These are phyloP conservation scores for Patella depressa DNA, from an alignment of 2,888 invertebrate genomes.

Conservation along the genomic window DNA sequence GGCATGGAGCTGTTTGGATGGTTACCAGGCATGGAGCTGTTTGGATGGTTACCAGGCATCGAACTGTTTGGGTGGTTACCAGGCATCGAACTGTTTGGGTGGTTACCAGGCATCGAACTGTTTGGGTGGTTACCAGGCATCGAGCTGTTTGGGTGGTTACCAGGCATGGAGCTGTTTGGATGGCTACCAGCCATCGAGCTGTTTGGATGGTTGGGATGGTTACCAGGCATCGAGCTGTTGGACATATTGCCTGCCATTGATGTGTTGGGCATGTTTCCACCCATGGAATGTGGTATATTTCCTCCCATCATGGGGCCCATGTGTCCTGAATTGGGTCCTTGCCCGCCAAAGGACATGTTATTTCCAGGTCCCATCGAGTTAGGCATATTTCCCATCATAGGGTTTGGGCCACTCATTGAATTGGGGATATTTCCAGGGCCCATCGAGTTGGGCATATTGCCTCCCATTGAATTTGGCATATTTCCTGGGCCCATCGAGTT, in stretches of 20 bases:
- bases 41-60: constrained; percentile 32
- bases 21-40: constrained; percentile 21
- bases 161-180: constrained; percentile 37
- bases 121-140: constrained; percentile 19
- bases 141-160: constrained; percentile 8
- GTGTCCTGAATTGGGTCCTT: constrained; percentile 10
- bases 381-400: constrained; percentile 19
- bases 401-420: neutral
- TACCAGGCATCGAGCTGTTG: neutral
- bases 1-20: constrained; percentile 16
- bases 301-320: constrained; percentile 25
- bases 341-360: neutral
- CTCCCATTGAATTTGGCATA: constrained; percentile 4
- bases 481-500: constrained; percentile 14
- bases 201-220: neutral
- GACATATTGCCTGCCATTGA: neutral
- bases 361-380: constrained; percentile 15
- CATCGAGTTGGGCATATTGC: neutral
- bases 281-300: constrained; percentile 23
- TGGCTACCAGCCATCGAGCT: neutral
- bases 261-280: constrained; percentile 1
- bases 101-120: neutral
- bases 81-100: neutral
- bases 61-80: constrained; percentile 2
- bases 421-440: neutral